Base-by-base conservation (phyloP, 2,888 invertebrate species). In the Clistopyga incitator region DNA sequence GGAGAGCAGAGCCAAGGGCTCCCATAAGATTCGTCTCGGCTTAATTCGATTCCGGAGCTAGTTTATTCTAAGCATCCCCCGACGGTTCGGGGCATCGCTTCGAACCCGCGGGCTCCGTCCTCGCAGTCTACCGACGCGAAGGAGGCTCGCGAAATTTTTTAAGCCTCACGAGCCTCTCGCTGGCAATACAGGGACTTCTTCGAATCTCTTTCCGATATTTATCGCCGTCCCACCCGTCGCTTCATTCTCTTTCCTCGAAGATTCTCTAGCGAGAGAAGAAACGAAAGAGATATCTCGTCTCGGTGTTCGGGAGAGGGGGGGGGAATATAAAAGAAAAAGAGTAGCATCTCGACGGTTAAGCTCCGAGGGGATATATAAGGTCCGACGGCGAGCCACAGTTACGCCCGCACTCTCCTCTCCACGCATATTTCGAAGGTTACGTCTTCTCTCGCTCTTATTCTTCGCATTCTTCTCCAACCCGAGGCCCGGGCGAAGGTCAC, bases 151-250 rank as follows among this genome's bases (percentile, higher is more conserved):
- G 61, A 80, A 68, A 61, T 67, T 80, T 79, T 61, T 80, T 80
- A 59, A 74, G 50, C 61, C 70, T 42, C 56, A 56, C 42, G 50
- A 59, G n/a, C 47, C 50, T 42, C 56, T 8, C 20, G 64, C 45
- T 38, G 15, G n/a, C 45, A 13, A 34, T 77, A 54, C n/a, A 56
- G 50, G 25, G 42, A 23, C 64, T 71, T 79, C 65, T 29, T 23
- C 75, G 50, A 82, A 81, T 70, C 71, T 61, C 20, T 75, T 82
- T 71, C 50, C 78, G 65, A 82, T 78, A 71, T 76, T 82, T 76
- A 79, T 79, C 75, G 52, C 70, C 50, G 18, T 50, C 64, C 59
- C 50, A 38, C 38, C 65, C 38, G 64, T 65, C 78, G 72, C 61
- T 56, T 56, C 56, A 78, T 65, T 68, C 68, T 47, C 56, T 38